A percentile compares a stretch with the other conserved stretches of the same genome.
These are phyloP conservation scores for Eupleurogrammus muticus DNA, from an alignment of 2,797 vertebrate genomes.

Conservation along the genomic window DNA sequence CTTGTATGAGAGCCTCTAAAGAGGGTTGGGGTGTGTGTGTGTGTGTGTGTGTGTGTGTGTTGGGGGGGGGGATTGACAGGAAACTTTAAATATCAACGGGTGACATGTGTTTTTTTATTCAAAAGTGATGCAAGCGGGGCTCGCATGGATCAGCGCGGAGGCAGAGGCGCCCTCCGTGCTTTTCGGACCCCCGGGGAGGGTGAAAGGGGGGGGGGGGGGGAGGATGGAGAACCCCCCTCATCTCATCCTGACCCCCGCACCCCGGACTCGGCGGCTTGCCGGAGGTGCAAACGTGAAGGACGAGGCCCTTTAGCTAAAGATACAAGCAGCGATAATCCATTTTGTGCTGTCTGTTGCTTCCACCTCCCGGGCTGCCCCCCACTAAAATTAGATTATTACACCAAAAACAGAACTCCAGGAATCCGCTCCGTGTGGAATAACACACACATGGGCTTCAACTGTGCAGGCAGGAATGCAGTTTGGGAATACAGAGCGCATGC, in stretches of 20 bases:
- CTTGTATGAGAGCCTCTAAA: slow-evolving; percentile 65
- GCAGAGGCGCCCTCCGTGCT: slow-evolving; percentile 15
- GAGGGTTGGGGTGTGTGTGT: not conserved
- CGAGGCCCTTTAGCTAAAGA: slow-evolving; percentile 72
- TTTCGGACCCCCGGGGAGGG: slow-evolving; percentile 16
- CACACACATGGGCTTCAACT: slow-evolving; percentile 61
- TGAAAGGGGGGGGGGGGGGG: not conserved
- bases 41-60: not conserved
- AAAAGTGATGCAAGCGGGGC: slow-evolving; percentile 49
- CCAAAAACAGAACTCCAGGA: slow-evolving; percentile 77
- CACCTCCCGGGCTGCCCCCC: slow-evolving; percentile 58
- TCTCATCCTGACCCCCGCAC: not conserved
- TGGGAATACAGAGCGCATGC: slow-evolving; percentile 66
- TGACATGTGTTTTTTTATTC: slow-evolving; percentile 80
- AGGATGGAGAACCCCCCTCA: slow-evolving; percentile 8
- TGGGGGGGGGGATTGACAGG: slow-evolving; percentile 37
- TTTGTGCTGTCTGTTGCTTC: slow-evolving; percentile 71
- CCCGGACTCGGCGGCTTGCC: slow-evolving; percentile 29
- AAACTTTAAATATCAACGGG: slow-evolving; percentile 68
- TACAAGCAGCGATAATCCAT: slow-evolving; percentile 76
- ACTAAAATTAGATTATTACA: slow-evolving; percentile 86
- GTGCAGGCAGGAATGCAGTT: slow-evolving; percentile 70
- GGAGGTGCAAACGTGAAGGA: slow-evolving; percentile 64
- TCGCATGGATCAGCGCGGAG: slow-evolving; percentile 33
- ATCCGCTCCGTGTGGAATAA: slow-evolving; percentile 74